phyloP scores from a whole-genome alignment of 1,140 invertebrate genomes.

The Drosophila arizonae region DNA sequence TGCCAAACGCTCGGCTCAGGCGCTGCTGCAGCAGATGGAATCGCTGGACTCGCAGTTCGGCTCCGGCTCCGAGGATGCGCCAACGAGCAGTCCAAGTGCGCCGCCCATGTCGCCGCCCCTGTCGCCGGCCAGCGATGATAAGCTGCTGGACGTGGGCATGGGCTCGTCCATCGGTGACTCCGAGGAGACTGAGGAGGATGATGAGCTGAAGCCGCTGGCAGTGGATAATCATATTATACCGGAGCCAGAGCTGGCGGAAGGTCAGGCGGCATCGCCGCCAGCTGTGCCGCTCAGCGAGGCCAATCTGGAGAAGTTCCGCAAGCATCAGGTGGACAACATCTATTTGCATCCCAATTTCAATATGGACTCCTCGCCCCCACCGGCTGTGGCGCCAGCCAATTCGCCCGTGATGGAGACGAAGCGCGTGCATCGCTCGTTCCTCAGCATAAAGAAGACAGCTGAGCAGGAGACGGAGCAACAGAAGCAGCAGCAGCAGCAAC shows the following conservation, averaged over 20 bases:
- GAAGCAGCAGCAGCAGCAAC: not conserved
- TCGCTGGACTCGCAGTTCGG: conserved; percentile 75
- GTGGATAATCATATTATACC: conserved; percentile 78
- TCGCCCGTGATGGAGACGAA: conserved; percentile 62
- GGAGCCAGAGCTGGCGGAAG: conserved; percentile 54
- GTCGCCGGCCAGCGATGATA: conserved; percentile 39
- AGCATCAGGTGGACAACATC: conserved; percentile 78
- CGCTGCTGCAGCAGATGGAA: conserved; percentile 64
- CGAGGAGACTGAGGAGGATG: conserved; percentile 78
- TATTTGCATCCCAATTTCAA: conserved; percentile 78
- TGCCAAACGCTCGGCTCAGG: conserved; percentile 71
- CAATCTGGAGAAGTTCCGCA: conserved; percentile 73
- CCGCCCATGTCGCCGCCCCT: conserved; percentile 53
- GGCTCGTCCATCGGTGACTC: conserved; percentile 77
- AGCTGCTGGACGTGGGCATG: conserved; percentile 75
- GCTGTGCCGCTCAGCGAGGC: conserved; percentile 69
- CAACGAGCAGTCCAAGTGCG: conserved; percentile 47
- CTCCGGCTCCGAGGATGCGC: conserved; percentile 53
- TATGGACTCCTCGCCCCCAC: conserved; percentile 64
- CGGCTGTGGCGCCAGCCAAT: conserved; percentile 63
- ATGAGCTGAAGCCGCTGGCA: conserved; percentile 78
- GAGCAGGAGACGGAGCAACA: conserved; percentile 24
- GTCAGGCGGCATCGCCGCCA: conserved; percentile 33
- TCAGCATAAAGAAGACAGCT: conserved; percentile 60
- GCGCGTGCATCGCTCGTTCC: conserved; percentile 71